phyloP scores from a whole-genome alignment of 2,888 invertebrate genomes.

The Proisotoma minuta region DNA sequence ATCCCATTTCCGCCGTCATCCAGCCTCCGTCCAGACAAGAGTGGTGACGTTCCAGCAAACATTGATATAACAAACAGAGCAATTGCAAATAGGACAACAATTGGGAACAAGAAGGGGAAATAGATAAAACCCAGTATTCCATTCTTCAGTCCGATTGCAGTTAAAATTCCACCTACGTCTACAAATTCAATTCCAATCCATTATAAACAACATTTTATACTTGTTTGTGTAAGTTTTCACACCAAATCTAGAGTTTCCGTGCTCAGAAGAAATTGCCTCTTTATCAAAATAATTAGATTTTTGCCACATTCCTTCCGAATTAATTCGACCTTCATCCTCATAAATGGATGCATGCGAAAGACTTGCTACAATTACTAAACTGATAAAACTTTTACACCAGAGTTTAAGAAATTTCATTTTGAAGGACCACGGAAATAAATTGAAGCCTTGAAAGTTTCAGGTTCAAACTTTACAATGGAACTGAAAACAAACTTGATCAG shows the following conservation, averaged over 20 bases:
- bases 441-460: too few relatives aligned
- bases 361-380: neutral
- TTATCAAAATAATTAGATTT: neutral
- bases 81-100: slow-evolving; percentile 27
- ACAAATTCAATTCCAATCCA: neutral
- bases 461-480: too few relatives aligned
- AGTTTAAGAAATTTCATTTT: too few relatives aligned
- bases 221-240: slow-evolving; percentile 1
- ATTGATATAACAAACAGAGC: slow-evolving; percentile 33
- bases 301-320: slow-evolving; percentile 31
- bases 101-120: slow-evolving; percentile 32
- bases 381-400: neutral
- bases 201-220: neutral
- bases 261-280: neutral
- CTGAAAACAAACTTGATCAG: too few relatives aligned
- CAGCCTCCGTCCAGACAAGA: slow-evolving; percentile 22
- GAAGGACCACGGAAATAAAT: too few relatives aligned
- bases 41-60: slow-evolving; percentile 23
- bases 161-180: slow-evolving; percentile 36
- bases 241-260: slow-evolving; percentile 31
- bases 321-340: slow-evolving; percentile 23
- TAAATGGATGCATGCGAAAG: slow-evolving; percentile 2
- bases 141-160: slow-evolving; percentile 25
- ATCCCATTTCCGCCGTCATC: slow-evolving; percentile 16
- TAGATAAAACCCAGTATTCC: slow-evolving; percentile 33